Base-by-base conservation (phyloP, 2,797 vertebrate species). In the Scolopax rusticola region DNA sequence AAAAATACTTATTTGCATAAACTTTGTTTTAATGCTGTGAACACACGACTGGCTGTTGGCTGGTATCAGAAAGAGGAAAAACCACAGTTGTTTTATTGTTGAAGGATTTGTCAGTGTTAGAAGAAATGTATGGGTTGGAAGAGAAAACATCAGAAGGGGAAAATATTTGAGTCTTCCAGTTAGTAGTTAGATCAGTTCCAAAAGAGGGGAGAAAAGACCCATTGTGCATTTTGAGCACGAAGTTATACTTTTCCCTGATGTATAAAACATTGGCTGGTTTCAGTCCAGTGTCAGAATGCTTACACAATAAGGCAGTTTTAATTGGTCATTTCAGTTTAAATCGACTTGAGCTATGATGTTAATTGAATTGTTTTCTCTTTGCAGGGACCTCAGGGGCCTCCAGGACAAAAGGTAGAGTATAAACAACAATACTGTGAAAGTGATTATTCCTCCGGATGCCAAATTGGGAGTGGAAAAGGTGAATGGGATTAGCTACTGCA, bases 381-480 rank as follows among this genome's bases (percentile, higher is more conserved):
- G 73, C 94, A 99, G 99, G 99, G 99, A 98, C 99, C 98, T 91
- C 98, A 98, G 96, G 99, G 99, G 73, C 99, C 99, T 96, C 98
- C 98, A 84, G 99, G 99, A 98, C 98, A 91, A 96, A 99, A 99
- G 99, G 99, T 99, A 99, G 69, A 96, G 97, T 98, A 97, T 84
- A 94, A 96, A 91, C 54, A 96, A 94, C 67, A 91, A 60, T 94
- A n/a, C 71, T 95, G 93, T 88, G 89, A 84, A 98, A 96, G 70
- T 82, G 65, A 91, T 98, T 97, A 87, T 63, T 67, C 53, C 88
- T 90, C 15, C 74, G 56, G 32, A 43, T 93, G 84, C 94, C 95
- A 97, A 92, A 91, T 14, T 87, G 74, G 24, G 27, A 96, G 73
- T 87, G 61, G 24, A 80, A 94, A 57, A 87, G 69, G 63, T 92